Evolutionary conservation across 2,797 vertebrate species (phyloP).

Genomic region (Atherinosoma microstoma): DNA sequence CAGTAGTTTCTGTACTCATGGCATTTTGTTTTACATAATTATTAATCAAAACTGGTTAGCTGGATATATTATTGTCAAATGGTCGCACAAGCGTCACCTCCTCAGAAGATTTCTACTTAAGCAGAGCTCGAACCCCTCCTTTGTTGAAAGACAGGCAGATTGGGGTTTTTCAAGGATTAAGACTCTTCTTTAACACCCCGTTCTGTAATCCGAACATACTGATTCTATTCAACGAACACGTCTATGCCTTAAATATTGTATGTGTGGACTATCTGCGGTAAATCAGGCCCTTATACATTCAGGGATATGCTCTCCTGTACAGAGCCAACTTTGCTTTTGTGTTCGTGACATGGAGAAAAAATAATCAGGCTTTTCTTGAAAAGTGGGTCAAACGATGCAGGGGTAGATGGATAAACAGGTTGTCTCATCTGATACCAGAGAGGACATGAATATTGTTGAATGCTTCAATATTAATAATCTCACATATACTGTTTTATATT

Average conservation of each 20-base stretch:
- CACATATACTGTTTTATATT: neutral
- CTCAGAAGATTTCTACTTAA: constrained; percentile 14
- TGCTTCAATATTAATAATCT: neutral
- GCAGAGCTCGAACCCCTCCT: neutral
- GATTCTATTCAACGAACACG: constrained; percentile 23
- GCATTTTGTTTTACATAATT: no score
- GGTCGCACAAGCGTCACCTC: neutral
- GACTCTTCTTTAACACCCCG: constrained; percentile 1
- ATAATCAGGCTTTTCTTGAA: constrained; percentile 65
- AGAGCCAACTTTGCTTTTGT: constrained; percentile 19
- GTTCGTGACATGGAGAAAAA: constrained; percentile 30
- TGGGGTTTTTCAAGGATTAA: constrained; percentile 42
- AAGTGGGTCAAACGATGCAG: constrained; percentile 71
- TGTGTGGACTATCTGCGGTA: constrained; percentile 1
- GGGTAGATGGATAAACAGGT: constrained; percentile 36
- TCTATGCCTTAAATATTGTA: constrained; percentile 1
- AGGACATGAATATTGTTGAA: constrained; percentile 2
- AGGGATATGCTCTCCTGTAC: neutral
- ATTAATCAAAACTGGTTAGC: no score
- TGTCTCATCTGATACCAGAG: neutral
- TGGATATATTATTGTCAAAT: neutral
- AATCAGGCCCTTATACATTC: constrained; percentile 27
- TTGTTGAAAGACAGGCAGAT: constrained; percentile 10
- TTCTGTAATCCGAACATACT: constrained; percentile 51
- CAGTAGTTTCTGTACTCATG: no score